Base-by-base conservation (phyloP, 2,113 vertebrate species). In the Mesoclemmys tuberculata region DNA sequence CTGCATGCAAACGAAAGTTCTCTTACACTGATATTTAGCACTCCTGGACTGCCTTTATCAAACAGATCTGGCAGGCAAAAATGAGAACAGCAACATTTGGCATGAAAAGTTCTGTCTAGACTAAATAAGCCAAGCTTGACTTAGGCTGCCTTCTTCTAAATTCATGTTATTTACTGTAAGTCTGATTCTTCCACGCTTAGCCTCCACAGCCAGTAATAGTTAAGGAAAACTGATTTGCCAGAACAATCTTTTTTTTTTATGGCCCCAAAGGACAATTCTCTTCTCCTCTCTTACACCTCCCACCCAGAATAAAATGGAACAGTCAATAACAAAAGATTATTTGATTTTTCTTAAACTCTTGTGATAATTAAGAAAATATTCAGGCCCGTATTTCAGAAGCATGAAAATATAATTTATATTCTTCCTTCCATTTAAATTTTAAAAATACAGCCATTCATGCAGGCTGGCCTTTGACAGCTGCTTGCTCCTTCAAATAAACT, bases 91-190 rank as follows among this genome's bases (percentile, higher is more conserved):
- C 80, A 81, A 80, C 1, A 0, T 58, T 75, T 85, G 88, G 89
- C 91, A 95, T 55, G 54, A 84, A 84, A 97, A 95, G 52, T 41
- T 91, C 85, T 84, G 86, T 96, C 94, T 82, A 97, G 96, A 96
- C 84, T 93, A 90, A 96, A 96, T 95, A 97, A 97, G 90, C 87
- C 89, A 93, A 92, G 90, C 55, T 82, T 91, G 89, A 97, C 81
- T 92, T 85, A 82, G 75, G 77, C 89, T 96, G 85, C 91, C 96
- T 95, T 84, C 95, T 97, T 94, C 92, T 93, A 93, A 89, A 94
- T 61, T 85, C 80, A 84, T 81, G 38, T 84, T 94, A 93, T 94
- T 97, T 96, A 93, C 83, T 94, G 2, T 61, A 96, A 94, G 93
- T 91, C 93, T 93, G 90, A 74, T 81, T 88, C 24, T 88, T 52